These are phyloP conservation scores for Cantharis lateralis DNA, from an alignment of 2,888 invertebrate genomes.

Conservation along the genomic window DNA sequence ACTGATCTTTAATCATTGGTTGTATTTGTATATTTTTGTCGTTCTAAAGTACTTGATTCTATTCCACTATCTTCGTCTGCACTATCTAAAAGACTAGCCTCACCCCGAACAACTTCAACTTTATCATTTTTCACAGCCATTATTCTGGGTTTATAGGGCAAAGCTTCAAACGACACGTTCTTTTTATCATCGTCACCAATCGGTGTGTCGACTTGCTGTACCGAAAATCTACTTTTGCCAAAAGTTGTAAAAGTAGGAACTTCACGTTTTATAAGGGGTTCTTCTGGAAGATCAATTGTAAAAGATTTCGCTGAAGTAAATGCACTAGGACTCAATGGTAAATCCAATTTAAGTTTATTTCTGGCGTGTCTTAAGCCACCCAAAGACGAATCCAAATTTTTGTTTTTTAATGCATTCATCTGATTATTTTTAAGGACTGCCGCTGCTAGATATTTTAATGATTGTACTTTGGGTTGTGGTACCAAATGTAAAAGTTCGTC, in stretches of 20 bases:
- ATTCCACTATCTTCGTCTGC: conserved; percentile 70
- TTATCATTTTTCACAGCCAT: conserved; percentile 46
- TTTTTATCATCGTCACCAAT: conserved; percentile 43
- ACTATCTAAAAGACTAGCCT: conserved; percentile 66
- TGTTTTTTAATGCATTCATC: conserved; percentile 27
- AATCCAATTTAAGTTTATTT: conserved; percentile 71
- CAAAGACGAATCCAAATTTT: conserved; percentile 49
- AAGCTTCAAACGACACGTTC: conserved; percentile 55
- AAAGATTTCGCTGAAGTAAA: conserved; percentile 50
- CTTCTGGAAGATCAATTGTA: conserved; percentile 57
- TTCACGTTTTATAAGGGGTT: conserved; percentile 57
- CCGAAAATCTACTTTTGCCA: conserved; percentile 59
- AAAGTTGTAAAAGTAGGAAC: conserved; percentile 65
- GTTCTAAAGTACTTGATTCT: conserved; percentile 66
- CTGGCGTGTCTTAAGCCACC: conserved; percentile 76
- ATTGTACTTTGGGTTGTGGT: conserved; percentile 36
- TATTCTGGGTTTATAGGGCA: conserved; percentile 52
- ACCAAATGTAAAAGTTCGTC: conserved; percentile 17
- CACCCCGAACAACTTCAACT: conserved; percentile 54
- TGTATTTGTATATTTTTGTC: conserved; percentile 40
- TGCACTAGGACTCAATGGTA: conserved; percentile 63
- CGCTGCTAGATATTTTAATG: conserved; percentile 48
- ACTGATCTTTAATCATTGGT: conserved; percentile 6
- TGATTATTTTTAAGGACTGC: conserved; percentile 43
- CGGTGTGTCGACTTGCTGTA: conserved; percentile 55